These are phyloP conservation scores for Acipenser oxyrinchus DNA, from an alignment of 2,797 vertebrate genomes.

Conservation along the genomic window DNA sequence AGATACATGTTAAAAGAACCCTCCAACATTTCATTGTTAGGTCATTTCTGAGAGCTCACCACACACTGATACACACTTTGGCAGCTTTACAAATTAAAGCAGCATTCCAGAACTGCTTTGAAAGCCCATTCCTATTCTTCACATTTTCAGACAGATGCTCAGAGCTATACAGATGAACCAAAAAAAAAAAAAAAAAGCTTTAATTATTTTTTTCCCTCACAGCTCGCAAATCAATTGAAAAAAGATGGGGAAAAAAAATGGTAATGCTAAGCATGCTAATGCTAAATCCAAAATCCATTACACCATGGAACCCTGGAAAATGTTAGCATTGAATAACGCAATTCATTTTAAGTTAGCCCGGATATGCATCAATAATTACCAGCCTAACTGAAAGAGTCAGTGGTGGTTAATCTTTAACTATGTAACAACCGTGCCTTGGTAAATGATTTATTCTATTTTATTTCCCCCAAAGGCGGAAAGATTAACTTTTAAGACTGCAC, in stretches of 20 bases:
- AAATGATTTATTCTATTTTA: constrained; percentile 38
- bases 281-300: no score
- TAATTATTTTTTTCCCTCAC: no score
- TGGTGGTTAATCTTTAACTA: constrained; percentile 54
- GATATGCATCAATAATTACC: constrained; percentile 32
- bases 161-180: no score
- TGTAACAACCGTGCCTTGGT: constrained; percentile 23
- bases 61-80: neutral
- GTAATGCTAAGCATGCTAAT: no score
- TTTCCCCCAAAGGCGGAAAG: constrained; percentile 12
- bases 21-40: neutral
- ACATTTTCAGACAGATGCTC: no score
- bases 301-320: neutral
- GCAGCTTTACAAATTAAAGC: no score
- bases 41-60: neutral
- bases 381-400: constrained; percentile 15
- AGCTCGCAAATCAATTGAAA: no score
- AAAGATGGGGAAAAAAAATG: no score
- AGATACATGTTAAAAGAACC: neutral
- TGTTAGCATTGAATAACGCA: neutral
- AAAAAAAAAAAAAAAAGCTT: neutral
- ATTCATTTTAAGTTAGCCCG: neutral
- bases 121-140: neutral
- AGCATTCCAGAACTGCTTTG: neutral
- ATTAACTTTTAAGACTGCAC: no score